Evolutionary conservation across 2,113 vertebrate species (phyloP).

Genomic region (Monopterus albus): DNA sequence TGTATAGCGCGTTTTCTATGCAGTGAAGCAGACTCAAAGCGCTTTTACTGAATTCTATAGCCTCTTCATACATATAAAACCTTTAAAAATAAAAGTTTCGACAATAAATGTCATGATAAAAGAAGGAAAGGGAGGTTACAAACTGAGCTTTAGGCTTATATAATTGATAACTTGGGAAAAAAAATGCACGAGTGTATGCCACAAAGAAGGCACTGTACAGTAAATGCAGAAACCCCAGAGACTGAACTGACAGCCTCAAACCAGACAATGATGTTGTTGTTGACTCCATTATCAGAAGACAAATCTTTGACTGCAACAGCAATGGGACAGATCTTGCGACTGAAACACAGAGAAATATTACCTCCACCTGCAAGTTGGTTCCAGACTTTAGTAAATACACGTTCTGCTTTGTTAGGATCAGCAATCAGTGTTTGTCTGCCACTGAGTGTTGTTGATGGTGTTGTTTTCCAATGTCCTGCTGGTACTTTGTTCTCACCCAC

Average conservation of each 20-base stretch:
- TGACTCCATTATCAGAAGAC: constrained; percentile 28
- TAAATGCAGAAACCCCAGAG: no score
- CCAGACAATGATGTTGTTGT: constrained; percentile 23
- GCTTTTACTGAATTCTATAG: constrained; percentile 19
- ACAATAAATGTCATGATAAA: constrained; percentile 11
- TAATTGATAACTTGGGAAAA: constrained; percentile 38
- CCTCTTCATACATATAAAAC: constrained; percentile 6
- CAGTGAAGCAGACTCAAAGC: no score
- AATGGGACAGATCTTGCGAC: constrained; percentile 21
- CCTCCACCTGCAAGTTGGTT: constrained; percentile 36
- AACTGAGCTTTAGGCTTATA: constrained; percentile 7
- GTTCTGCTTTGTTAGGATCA: constrained; percentile 53
- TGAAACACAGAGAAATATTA: constrained; percentile 14
- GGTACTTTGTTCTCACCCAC: constrained; percentile 62
- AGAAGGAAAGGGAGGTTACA: constrained; percentile 24
- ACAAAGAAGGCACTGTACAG: constrained; percentile 53
- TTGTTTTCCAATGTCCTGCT: constrained; percentile 80
- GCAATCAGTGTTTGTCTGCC: constrained; percentile 55
- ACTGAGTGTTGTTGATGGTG: constrained; percentile 69
- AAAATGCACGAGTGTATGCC: constrained; percentile 20
- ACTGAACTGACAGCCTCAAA: background rate
- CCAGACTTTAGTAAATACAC: constrained; percentile 51
- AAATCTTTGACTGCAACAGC: constrained; percentile 25
- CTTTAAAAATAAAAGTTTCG: constrained; percentile 5
- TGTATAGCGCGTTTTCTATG: no score